Evolutionary conservation across 1,140 invertebrate species (phyloP), one percentile per base, ranked within the genome.

Genomic region (Procambarus virginalis): DNA sequence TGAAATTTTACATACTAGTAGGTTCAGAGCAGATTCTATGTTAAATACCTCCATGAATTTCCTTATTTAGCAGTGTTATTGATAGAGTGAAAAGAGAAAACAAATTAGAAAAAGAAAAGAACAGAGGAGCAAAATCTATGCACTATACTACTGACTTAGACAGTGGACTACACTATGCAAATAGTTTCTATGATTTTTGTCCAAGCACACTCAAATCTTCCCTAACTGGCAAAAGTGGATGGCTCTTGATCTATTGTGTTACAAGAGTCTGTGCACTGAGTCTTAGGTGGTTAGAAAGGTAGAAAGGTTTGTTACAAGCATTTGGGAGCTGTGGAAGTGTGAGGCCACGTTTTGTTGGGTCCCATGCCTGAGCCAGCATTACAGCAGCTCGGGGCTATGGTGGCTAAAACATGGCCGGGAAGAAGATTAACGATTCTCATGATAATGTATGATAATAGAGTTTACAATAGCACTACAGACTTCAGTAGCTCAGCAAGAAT

Each of bases 381-480:
- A 48, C 86, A 89, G 87, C 87, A 89, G 87, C 87, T 89, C 87
- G 76, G 87, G 81, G 87, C 87, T 84, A 89, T 89, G 87, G 87
- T 89, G 87, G 87, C 87, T 84, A 84, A 89, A 89, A 89, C 81
- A 89, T 89, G 87, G 87, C 87, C 87, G 87, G 87, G 87, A 89
- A 89, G 87, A 89, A 89, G 76, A 60, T 86, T 70, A 84, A 84
- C 82, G 48, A 84, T 84, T 64, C 82, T 84, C 60, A 84, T 73
- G 68, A 84, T 73, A 88, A 81, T 75, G 55, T 88, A 70, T 64
- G 78, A 46, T 84, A 76, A 84, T 85, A 60, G 34, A 64, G 22
- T 55, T 77, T 58, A 60, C 73, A 80, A 73, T 64, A 80, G 78
- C 78, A 87, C 85, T 87, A 76, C 85, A 87, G 64, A 87, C 64